Percentiles rank a stretch among this genome's conserved stretches.
Conservation (phyloP, 2,888 invertebrate genomes). For the Charanyca ferruginea region DNA sequence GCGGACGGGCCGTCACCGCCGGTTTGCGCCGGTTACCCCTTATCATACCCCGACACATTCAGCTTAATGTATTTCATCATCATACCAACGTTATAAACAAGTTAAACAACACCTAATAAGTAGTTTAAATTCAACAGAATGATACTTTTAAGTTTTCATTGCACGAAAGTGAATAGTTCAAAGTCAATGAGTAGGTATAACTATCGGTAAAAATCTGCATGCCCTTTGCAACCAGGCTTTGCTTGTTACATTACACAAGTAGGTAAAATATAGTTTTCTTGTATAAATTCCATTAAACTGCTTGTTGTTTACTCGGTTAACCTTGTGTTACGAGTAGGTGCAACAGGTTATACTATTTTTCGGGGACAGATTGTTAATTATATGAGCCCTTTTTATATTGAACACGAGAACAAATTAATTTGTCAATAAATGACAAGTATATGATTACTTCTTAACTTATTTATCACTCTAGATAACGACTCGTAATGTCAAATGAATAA, state of each 20-base stretch:
- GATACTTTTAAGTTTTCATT: neutral
- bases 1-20: slow-evolving; percentile 68
- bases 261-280: neutral
- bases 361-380: too few species aligned
- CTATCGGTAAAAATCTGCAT: neutral
- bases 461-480: too few species aligned
- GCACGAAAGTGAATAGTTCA: neutral
- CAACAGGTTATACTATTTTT: too few species aligned
- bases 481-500: too few species aligned
- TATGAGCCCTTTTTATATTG: too few species aligned
- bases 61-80: slow-evolving; percentile 75
- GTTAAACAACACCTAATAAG: too few species aligned
- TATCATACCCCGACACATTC: slow-evolving; percentile 61
- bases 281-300: neutral
- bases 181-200: neutral
- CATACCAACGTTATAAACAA: slow-evolving; percentile 47
- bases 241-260: too few species aligned
- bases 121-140: slow-evolving; percentile 5
- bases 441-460: too few species aligned
- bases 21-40: slow-evolving; percentile 76
- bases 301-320: neutral
- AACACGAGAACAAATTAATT: too few species aligned
- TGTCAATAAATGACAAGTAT: too few species aligned
- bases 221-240: too few species aligned
- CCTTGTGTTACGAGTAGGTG: too few species aligned